These are phyloP conservation scores for Herminia tarsipennalis DNA, from an alignment of 2,888 invertebrate genomes.

Conservation along the genomic window DNA sequence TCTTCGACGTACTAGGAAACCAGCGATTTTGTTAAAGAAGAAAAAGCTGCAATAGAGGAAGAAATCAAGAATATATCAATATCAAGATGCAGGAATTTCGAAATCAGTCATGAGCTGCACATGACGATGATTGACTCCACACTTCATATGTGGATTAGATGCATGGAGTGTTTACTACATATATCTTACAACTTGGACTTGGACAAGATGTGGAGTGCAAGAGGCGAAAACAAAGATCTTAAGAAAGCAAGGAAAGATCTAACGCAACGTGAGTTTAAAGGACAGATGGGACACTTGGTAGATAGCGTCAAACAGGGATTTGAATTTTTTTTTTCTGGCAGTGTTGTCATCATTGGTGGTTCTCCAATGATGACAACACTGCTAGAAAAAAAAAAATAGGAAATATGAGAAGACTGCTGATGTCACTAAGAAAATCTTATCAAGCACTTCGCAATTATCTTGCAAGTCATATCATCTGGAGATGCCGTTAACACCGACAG, in stretches of 20 bases:
- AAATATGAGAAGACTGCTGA: conserved; percentile 27
- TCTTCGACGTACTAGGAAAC: conserved; percentile 9
- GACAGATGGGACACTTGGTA: conserved; percentile 8
- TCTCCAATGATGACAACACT: conserved; percentile 13
- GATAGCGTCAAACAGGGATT: conserved; percentile 14
- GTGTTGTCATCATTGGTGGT: no score
- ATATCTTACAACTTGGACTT: no score
- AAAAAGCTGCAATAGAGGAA: not conserved
- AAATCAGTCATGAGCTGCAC: not conserved
- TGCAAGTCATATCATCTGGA: not conserved
- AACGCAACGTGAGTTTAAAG: conserved; percentile 5
- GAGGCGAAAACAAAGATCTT: not conserved
- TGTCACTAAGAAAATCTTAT: conserved; percentile 20
- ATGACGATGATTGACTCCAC: conserved; percentile 5
- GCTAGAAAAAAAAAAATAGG: conserved; percentile 12
- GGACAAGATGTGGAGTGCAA: no score
- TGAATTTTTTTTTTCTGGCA: no score
- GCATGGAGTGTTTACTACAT: not conserved
- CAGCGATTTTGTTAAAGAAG: not conserved
- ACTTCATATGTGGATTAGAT: not conserved
- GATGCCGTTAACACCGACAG: not conserved
- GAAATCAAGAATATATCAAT: not conserved
- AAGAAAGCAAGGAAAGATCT: not conserved
- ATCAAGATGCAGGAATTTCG: not conserved
- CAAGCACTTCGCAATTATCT: not conserved